A percentile compares a stretch with the other conserved stretches of the same genome.
phyloP scores from a whole-genome alignment of 1,140 invertebrate species.

The Gerris buenoi region DNA sequence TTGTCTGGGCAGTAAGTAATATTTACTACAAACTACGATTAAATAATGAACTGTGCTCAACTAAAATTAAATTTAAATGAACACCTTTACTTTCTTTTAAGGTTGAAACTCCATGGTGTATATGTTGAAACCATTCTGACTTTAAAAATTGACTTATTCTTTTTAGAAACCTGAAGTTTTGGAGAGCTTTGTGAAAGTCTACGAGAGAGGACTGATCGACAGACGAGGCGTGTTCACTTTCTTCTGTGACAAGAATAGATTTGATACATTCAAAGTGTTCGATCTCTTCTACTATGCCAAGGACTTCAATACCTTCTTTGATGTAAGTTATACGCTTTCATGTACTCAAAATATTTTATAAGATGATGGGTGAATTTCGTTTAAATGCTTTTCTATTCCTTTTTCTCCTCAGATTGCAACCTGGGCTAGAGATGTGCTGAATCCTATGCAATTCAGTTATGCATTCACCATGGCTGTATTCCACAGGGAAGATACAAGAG shows the following conservation, averaged over 20 bases:
- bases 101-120: too few species aligned
- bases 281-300: conserved; percentile 51
- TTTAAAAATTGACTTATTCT: too few species aligned
- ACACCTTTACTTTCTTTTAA: too few species aligned
- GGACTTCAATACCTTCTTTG: conserved; percentile 26
- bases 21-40: too few species aligned
- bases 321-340: conserved; percentile 7
- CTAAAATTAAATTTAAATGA: too few species aligned
- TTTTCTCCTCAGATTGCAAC: conserved; percentile 39
- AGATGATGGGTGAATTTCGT: not conserved
- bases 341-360: not conserved
- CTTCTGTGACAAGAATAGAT: conserved; percentile 39
- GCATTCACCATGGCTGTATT: conserved; percentile 41
- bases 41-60: too few species aligned
- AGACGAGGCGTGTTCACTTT: conserved; percentile 45
- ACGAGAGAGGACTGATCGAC: conserved; percentile 39
- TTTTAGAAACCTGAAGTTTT: conserved; percentile 37
- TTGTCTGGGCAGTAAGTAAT: not conserved
- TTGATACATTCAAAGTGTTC: conserved; percentile 45
- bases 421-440: conserved; percentile 44
- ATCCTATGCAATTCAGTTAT: conserved; percentile 46
- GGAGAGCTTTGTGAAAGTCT: conserved; percentile 38
- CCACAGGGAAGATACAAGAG: conserved; percentile 42
- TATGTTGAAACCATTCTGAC: too few species aligned
- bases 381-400: not conserved